Conservation (phyloP, 1,140 invertebrate species). For the Chrysoperla carnea region DNA sequence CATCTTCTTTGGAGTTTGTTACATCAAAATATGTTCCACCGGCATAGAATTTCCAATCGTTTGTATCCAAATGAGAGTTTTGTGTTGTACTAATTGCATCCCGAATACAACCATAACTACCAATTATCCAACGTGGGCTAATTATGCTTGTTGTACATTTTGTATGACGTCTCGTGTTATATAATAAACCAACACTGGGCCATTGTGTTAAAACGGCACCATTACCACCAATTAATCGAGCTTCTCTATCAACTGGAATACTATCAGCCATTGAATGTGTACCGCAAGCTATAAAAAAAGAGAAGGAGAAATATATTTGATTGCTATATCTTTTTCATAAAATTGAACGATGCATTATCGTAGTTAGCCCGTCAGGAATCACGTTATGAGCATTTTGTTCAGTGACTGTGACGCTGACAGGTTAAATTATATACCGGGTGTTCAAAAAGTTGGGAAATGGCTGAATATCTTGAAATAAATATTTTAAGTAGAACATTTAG, state of each 20-base stretch:
- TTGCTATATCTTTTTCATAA: too few species aligned
- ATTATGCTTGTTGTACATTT: conserved; percentile 38
- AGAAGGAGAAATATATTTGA: too few species aligned
- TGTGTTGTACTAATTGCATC: not conserved
- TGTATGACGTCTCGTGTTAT: conserved; percentile 28
- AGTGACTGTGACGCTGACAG: too few species aligned
- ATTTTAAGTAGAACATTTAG: too few species aligned
- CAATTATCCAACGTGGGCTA: conserved; percentile 33
- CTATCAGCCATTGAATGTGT: conserved; percentile 19
- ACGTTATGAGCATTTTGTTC: too few species aligned
- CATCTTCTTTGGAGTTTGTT: conserved; percentile 13
- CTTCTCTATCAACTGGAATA: conserved; percentile 17
- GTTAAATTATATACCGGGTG: too few species aligned
- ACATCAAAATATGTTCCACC: conserved; percentile 22
- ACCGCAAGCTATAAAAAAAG: conserved; percentile 25
- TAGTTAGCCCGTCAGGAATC: too few species aligned
- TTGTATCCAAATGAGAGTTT: conserved; percentile 6
- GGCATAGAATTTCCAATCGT: conserved; percentile 25
- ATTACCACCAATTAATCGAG: conserved; percentile 29
- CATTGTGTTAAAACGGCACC: conserved; percentile 29
- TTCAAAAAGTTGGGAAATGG: too few species aligned
- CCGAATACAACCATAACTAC: conserved; percentile 34
- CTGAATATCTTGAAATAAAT: too few species aligned
- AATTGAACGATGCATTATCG: too few species aligned
- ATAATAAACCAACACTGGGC: conserved; percentile 34